Evolutionary conservation across 2,888 invertebrate genomes (phyloP), one percentile per base, ranked within the genome.

Genomic region (Sylvicola cinctus): DNA sequence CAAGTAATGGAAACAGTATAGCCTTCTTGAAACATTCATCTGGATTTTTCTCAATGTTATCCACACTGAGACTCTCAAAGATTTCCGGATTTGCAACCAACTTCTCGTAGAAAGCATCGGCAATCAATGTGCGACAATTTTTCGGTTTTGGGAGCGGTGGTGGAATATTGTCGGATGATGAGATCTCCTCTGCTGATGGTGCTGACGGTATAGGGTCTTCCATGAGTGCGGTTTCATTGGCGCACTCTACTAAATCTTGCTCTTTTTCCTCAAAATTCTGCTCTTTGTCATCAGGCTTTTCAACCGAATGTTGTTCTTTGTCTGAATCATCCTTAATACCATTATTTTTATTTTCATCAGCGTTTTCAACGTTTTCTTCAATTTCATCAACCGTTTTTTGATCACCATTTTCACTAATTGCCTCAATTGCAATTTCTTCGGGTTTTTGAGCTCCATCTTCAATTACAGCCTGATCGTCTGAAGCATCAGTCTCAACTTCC

Each of bases 21-120:
- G 87, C 83, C 47, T 81, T 75, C 48, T 85, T 84, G 50, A 93
- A 77, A 35, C 88, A 85, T 46, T 88, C 87, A 46, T 91, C 91
- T 0, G 91, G 88, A 49, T 84, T 80, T 46, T 74, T 70, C 47
- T 90, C 84, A 44, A 85, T 68, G 41, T 80, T 77, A 38, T 80
- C 77, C 0, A 83, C 79, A 25, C 74, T 66, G 25, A 90, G 58
- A 1, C 80, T 78, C 43, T 78, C 74, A 43, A 81, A 77, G 32
- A 90, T 77, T 42, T 85, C 83, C 0, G 80, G 71, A 46, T 85
- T 83, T 0, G 67, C 67, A 29, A 77, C 62, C 13, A 84, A 50
- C 50, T 80, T 76, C 41, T 81, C 81, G 39, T 78, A 74, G 50
- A 81, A 85, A 2, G 79, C 75, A 43, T 80, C 77, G 0, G 80